These are phyloP conservation scores for Conger conger DNA, from an alignment of 2,113 vertebrate species.

Conservation along the genomic window DNA sequence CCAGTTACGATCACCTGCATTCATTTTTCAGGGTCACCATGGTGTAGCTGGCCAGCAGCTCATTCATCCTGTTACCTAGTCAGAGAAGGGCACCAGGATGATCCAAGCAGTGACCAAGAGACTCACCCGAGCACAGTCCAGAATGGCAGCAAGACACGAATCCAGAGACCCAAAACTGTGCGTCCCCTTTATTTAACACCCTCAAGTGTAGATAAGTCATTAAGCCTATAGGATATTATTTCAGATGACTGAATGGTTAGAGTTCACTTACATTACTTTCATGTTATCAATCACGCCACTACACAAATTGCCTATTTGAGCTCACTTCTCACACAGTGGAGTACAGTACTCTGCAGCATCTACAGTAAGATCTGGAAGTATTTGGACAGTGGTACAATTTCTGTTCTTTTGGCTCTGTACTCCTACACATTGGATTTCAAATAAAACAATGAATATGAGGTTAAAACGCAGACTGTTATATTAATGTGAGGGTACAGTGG, in stretches of 20 bases:
- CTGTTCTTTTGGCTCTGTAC: too few relatives aligned
- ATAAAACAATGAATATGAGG: too few relatives aligned
- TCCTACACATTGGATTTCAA: too few relatives aligned
- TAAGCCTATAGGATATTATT: neutral
- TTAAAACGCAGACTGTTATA: too few relatives aligned
- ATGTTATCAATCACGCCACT: too few relatives aligned
- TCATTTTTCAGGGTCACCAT: slow-evolving; percentile 43
- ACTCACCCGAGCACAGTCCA: slow-evolving; percentile 26
- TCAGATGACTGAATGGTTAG: neutral
- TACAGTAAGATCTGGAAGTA: too few relatives aligned
- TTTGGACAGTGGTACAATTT: too few relatives aligned
- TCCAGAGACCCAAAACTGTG: slow-evolving; percentile 60
- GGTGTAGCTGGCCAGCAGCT: slow-evolving; percentile 18
- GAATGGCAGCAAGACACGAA: slow-evolving; percentile 32
- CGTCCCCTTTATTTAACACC: slow-evolving; percentile 33
- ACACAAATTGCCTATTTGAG: too few relatives aligned
- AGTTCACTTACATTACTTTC: neutral
- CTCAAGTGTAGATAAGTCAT: neutral
- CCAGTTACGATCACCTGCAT: neutral
- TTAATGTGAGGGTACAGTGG: too few relatives aligned
- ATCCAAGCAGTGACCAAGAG: slow-evolving; percentile 39
- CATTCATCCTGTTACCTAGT: slow-evolving; percentile 44
- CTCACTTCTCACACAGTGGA: too few relatives aligned
- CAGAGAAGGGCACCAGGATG: slow-evolving; percentile 32
- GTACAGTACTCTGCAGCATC: too few relatives aligned